Percentiles rank a stretch among this genome's conserved stretches.
phyloP scores from a whole-genome alignment of 2,113 vertebrate genomes.

The Ceratotherium simum region DNA sequence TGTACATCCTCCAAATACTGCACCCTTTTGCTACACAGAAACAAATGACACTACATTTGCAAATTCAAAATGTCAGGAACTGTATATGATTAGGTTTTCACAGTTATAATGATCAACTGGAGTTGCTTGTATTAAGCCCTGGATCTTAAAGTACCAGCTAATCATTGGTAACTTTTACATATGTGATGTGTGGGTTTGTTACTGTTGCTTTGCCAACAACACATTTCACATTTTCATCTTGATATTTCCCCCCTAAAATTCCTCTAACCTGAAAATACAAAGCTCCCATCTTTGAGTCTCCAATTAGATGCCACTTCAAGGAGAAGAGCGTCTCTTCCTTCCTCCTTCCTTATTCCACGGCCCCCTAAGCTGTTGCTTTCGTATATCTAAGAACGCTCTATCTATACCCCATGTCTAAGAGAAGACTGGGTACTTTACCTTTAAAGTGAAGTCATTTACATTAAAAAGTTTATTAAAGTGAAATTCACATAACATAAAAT shows the following conservation, averaged over 20 bases:
- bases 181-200: neutral
- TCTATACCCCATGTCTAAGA: accelerated
- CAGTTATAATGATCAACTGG: neutral
- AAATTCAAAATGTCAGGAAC: conserved; percentile 2
- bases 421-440: neutral
- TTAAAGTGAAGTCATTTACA: accelerated
- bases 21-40: neutral
- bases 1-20: neutral
- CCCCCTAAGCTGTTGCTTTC: neutral
- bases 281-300: neutral
- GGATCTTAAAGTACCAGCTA: neutral
- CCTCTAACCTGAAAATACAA: no score
- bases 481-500: no score
- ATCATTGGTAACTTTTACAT: accelerated
- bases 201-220: neutral
- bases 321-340: neutral
- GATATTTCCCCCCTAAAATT: neutral
- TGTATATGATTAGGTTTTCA: neutral
- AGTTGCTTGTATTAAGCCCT: neutral
- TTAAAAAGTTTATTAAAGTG: accelerated
- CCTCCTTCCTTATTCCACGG: no score
- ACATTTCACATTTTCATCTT: neutral
- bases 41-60: neutral
- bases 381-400: neutral
- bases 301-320: neutral